Percentiles rank a stretch among this genome's conserved stretches.
phyloP scores from a whole-genome alignment of 2,888 invertebrate species.

The Eristalis pertinax region DNA sequence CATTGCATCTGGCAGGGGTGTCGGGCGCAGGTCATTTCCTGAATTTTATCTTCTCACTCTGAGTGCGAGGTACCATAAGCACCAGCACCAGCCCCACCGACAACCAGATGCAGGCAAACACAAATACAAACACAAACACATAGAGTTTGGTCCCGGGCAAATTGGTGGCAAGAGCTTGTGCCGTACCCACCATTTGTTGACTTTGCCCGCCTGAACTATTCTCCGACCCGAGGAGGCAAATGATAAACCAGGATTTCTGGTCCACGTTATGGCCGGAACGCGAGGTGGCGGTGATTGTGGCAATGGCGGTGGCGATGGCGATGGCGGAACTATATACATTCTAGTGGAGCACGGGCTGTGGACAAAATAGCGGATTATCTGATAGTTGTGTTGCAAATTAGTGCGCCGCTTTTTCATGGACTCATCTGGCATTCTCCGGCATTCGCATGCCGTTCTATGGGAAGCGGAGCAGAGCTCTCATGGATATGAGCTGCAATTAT shows the following conservation, averaged over 20 bases:
- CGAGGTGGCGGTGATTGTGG: background rate
- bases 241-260: slow-evolving; percentile 72
- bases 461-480: slow-evolving; percentile 40
- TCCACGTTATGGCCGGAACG: slow-evolving; percentile 46
- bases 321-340: slow-evolving; percentile 15
- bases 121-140: slow-evolving; percentile 46
- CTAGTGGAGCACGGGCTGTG: slow-evolving; percentile 40
- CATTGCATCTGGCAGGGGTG: slow-evolving; percentile 71
- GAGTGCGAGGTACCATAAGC: slow-evolving; percentile 49
- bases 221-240: slow-evolving; percentile 35
- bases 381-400: slow-evolving; percentile 71
- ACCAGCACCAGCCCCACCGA: background rate
- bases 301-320: background rate
- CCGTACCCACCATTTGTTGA: slow-evolving; percentile 64
- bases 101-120: slow-evolving; percentile 64
- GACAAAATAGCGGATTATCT: slow-evolving; percentile 72
- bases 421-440: slow-evolving; percentile 58
- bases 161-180: slow-evolving; percentile 55
- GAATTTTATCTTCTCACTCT: slow-evolving; percentile 70
- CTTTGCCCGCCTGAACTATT: slow-evolving; percentile 65
- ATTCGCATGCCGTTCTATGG: slow-evolving; percentile 47
- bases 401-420: slow-evolving; percentile 61
- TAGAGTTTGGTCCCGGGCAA: slow-evolving; percentile 13
- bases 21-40: slow-evolving; percentile 70
- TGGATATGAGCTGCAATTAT: slow-evolving; percentile 69